Conservation (phyloP, 2,113 vertebrate genomes). For the Pterophyllum scalare region DNA sequence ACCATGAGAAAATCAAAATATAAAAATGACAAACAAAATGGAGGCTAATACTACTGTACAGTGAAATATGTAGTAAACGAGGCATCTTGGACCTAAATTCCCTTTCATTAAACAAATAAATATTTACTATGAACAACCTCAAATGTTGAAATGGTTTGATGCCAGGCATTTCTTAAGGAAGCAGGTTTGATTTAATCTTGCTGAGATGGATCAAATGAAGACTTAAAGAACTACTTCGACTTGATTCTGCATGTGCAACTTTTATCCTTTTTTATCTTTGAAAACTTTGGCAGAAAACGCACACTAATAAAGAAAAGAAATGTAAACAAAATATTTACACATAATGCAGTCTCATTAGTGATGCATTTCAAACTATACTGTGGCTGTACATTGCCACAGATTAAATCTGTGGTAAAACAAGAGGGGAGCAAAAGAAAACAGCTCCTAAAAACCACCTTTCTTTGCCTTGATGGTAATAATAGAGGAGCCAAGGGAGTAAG, state of each 20-base stretch:
- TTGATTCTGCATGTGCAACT: conserved; percentile 41
- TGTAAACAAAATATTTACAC: conserved; percentile 69
- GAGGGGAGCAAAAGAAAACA: conserved; percentile 3
- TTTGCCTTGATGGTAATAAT: conserved; percentile 47
- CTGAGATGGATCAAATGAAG: conserved; percentile 25
- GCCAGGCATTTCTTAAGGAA: conserved; percentile 14
- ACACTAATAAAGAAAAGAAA: conserved; percentile 33
- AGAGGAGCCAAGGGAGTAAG: conserved; percentile 35
- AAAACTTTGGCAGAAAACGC: conserved; percentile 63
- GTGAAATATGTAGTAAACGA: conserved; percentile 43
- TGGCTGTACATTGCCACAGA: conserved; percentile 21
- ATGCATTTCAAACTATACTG: neutral
- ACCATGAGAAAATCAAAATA: conserved; percentile 44
- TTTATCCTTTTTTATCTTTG: conserved; percentile 8
- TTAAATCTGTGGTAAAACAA: conserved; percentile 35
- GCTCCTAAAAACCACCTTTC: conserved; percentile 28
- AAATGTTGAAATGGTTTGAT: conserved; percentile 11
- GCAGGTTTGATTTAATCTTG: conserved; percentile 3
- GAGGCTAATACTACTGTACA: conserved; percentile 54
- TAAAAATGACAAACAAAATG: conserved; percentile 44
- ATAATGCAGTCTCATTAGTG: conserved; percentile 35
- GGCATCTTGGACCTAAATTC: conserved; percentile 44
- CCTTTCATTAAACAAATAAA: conserved; percentile 74
- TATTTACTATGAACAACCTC: conserved; percentile 57
- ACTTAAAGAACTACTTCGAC: neutral